Conservation (phyloP, 2,888 invertebrate species). For the Nemoura dubitans region DNA sequence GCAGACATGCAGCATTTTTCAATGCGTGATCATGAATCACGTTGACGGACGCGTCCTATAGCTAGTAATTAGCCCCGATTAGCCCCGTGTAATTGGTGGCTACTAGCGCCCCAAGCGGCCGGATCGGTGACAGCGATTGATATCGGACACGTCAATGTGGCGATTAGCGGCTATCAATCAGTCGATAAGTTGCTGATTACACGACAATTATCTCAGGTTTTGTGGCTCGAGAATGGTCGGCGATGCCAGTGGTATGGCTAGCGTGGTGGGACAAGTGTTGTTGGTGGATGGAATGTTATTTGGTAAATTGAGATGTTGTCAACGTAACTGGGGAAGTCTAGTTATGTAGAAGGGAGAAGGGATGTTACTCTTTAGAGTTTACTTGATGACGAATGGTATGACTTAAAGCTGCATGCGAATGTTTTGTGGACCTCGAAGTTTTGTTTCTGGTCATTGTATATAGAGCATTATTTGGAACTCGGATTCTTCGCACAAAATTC, state of each 20-base stretch:
- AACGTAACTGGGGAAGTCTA: no score
- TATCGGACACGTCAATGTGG: not conserved
- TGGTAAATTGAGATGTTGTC: not conserved
- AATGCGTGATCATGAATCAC: not conserved
- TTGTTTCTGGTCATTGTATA: no score
- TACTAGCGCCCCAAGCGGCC: not conserved
- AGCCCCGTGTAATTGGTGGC: not conserved
- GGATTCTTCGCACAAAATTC: no score
- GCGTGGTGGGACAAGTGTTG: not conserved
- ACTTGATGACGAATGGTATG: no score
- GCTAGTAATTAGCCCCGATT: conserved; percentile 7
- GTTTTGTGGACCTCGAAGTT: no score
- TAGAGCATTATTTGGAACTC: no score
- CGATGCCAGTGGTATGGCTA: not conserved
- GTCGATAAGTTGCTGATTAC: not conserved
- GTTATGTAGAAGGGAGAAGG: no score
- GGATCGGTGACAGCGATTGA: not conserved
- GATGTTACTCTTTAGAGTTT: no score
- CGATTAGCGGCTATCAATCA: not conserved
- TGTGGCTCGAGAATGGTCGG: not conserved
- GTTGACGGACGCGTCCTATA: not conserved
- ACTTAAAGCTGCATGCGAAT: no score
- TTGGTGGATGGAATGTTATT: not conserved
- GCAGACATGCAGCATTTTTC: not conserved
- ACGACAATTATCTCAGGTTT: not conserved